Evolutionary conservation across 2,888 invertebrate species (phyloP).

Genomic region (Pristionchus japonicus): DNA sequence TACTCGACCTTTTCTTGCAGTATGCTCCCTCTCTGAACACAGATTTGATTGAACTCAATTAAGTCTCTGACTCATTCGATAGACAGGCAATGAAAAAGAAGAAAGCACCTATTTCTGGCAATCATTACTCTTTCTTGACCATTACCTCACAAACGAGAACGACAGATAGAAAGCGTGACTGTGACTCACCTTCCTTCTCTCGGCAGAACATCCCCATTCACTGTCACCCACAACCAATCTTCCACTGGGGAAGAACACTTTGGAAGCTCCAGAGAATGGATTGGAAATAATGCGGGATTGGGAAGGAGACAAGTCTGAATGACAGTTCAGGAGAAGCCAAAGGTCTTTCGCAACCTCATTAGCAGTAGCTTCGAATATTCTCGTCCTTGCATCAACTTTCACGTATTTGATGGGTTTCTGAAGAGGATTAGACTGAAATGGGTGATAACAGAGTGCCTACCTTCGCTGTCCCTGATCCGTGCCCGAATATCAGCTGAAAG

Average conservation of each 20-base stretch:
- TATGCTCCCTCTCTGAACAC: background rate
- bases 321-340: too few relatives aligned
- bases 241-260: background rate
- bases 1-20: background rate
- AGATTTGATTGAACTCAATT: background rate
- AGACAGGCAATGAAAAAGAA: background rate
- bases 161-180: background rate
- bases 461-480: background rate
- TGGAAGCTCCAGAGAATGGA: background rate
- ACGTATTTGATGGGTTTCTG: slow-evolving; percentile 8
- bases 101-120: too few relatives aligned
- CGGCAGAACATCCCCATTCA: slow-evolving; percentile 13
- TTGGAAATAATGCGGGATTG: background rate
- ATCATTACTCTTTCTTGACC: background rate
- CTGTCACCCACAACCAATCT: slow-evolving; percentile 27
- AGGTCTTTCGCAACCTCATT: slow-evolving; percentile 6
- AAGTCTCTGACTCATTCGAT: background rate
- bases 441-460: background rate
- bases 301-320: slow-evolving; percentile 1
- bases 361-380: background rate
- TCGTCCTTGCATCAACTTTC: background rate
- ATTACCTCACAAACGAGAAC: background rate
- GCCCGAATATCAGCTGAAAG: slow-evolving; percentile 1
- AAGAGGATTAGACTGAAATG: background rate
- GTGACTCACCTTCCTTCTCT: slow-evolving; percentile 21